These are phyloP conservation scores for Scopus umbretta DNA, from an alignment of 2,113 vertebrate genomes.

Conservation along the genomic window DNA sequence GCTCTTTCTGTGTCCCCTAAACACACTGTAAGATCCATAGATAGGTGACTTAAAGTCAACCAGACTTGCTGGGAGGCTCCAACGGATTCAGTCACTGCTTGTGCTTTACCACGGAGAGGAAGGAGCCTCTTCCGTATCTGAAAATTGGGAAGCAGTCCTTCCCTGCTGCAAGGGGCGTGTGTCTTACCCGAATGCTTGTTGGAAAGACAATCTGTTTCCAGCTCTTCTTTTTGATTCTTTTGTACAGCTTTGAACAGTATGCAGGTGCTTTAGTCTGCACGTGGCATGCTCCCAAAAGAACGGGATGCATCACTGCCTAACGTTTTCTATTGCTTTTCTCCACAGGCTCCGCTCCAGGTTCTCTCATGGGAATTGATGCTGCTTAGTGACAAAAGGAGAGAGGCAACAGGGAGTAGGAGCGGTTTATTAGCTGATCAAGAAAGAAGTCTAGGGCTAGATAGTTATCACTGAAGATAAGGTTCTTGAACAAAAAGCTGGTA, in stretches of 20 bases:
- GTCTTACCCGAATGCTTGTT: neutral
- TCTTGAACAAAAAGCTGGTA: neutral
- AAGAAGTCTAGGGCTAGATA: neutral
- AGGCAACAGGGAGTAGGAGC: neutral
- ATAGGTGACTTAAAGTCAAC: neutral
- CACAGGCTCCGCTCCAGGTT: neutral
- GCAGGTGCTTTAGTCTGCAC: neutral
- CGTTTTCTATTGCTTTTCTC: neutral
- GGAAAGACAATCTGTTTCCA: neutral
- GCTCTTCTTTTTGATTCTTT: neutral
- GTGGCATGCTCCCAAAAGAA: neutral
- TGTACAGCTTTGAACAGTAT: neutral
- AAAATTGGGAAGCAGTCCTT: neutral
- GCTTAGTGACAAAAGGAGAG: neutral
- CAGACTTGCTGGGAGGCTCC: neutral
- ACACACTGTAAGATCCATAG: rapidly evolving
- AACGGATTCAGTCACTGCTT: neutral
- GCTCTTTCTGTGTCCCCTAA: neutral
- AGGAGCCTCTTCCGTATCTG: neutral
- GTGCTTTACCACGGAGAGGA: rapidly evolving
- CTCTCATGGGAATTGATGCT: neutral
- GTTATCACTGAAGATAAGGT: neutral
- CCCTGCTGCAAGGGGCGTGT: neutral
- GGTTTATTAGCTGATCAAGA: neutral
- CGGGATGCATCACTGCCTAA: rapidly evolving